Conservation (phyloP, 2,888 invertebrate species). For the Pseudoips prasinana region DNA sequence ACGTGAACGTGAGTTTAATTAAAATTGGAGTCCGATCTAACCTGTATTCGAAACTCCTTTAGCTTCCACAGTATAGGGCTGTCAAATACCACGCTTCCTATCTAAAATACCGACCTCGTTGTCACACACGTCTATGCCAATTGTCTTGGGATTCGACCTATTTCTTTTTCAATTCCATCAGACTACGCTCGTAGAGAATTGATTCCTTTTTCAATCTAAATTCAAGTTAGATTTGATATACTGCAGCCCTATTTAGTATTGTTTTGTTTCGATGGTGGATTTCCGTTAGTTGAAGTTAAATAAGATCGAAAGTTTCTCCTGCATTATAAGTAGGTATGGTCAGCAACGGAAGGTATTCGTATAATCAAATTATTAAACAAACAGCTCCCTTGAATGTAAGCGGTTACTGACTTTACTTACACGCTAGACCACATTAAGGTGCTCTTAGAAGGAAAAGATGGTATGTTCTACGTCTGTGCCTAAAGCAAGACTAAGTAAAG, state of each 20-base stretch:
- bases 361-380: no score
- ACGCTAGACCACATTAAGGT: no score
- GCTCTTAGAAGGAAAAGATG: no score
- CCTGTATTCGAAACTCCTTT: slow-evolving; percentile 32
- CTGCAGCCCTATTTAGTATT: slow-evolving; percentile 18
- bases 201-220: slow-evolving; percentile 7
- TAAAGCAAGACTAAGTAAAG: no score
- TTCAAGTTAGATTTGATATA: neutral
- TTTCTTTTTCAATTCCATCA: slow-evolving; percentile 19
- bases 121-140: slow-evolving; percentile 28
- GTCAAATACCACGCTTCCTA: slow-evolving; percentile 17
- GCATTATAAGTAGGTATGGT: no score
- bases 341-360: no score
- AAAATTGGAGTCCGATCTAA: slow-evolving; percentile 44
- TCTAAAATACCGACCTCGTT: slow-evolving; percentile 18
- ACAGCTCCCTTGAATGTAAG: no score
- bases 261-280: slow-evolving; percentile 13
- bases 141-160: slow-evolving; percentile 24
- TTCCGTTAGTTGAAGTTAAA: no score
- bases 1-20: slow-evolving; percentile 48
- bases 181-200: slow-evolving; percentile 7
- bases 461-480: no score
- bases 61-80: slow-evolving; percentile 31
- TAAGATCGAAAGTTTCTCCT: no score
- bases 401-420: no score